Conservation (phyloP, 2,797 vertebrate species). For the Sebastes nivosus region DNA sequence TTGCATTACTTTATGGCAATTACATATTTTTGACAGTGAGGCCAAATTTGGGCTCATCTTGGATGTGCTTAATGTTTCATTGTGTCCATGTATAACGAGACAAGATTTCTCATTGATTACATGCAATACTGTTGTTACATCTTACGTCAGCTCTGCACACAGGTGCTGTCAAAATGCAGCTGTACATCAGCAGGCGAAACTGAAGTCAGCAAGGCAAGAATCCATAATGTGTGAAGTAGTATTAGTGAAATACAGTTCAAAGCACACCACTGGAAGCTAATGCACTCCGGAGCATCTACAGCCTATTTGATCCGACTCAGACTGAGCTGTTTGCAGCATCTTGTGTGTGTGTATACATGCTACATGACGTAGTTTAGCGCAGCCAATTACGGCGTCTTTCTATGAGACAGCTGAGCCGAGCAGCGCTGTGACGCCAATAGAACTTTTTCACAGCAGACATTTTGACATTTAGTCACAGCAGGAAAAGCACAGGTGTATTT, state of each 20-base stretch:
- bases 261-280: not conserved
- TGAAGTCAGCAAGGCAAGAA: not conserved
- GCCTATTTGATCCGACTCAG: no score
- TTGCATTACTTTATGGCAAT: conserved; percentile 16
- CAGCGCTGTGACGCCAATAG: no score
- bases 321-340: no score
- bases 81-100: not conserved
- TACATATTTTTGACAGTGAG: not conserved
- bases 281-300: not conserved
- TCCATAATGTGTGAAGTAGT: not conserved
- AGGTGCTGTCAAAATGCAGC: not conserved
- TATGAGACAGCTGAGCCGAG: no score
- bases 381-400: no score
- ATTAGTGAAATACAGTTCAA: not conserved
- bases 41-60: not conserved
- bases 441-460: no score
- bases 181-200: not conserved
- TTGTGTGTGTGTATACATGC: no score
- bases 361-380: no score
- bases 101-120: not conserved
- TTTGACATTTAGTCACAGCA: no score
- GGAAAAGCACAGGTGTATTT: no score
- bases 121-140: not conserved
- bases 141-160: not conserved
- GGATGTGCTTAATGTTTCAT: not conserved